Evolutionary conservation across 2,888 invertebrate genomes (phyloP), one percentile per base, ranked within the genome.

Genomic region (Eubasilissa splendida): DNA sequence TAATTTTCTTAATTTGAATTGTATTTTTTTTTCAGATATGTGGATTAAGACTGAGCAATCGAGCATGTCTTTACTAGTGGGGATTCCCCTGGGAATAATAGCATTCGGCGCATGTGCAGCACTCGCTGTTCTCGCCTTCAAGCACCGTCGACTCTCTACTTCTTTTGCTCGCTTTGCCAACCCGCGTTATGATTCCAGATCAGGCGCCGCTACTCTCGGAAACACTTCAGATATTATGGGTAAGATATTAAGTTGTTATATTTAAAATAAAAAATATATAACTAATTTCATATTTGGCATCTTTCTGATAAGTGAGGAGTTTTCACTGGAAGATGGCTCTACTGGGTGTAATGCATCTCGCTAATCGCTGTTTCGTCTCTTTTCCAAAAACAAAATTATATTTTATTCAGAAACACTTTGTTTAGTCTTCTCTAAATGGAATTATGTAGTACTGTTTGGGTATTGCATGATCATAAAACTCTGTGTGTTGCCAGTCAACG

Each of bases 151-250:
- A 70, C 90, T 96, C 58, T 93, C 95, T 86, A 92, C 94, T 84
- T 95, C 94, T 85, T 96, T 96, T 89, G 92, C 94, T 77, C 92
- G 95, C 76, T 96, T 96, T 88, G 94, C 95, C 54, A 95, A 94
- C 87, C 95, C 95, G 84, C 95, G 95, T 87, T 97, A 97, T 88
- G 96, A 96, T 89, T 94, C 95, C 76, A 92, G 96, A 84, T 94
- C 96, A 74, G 97, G 96, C 71, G 95, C 96, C 85, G 96, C 97
- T 63, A 96, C 96, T 76, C 95, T 97, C 87, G 92, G 93, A 58
- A 93, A 93, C 84, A 93, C 80, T 65, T 60, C 82, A 2, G 84
- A 84, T 71, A 82, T 82, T 63, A 77, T 84, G 52, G 84, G 83
- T 83, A 60, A 76, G 74, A 33, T 66, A 66, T 66, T 42, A 12